phyloP scores from a whole-genome alignment of 2,113 vertebrate genomes.

The Notarius quadriscutis region DNA sequence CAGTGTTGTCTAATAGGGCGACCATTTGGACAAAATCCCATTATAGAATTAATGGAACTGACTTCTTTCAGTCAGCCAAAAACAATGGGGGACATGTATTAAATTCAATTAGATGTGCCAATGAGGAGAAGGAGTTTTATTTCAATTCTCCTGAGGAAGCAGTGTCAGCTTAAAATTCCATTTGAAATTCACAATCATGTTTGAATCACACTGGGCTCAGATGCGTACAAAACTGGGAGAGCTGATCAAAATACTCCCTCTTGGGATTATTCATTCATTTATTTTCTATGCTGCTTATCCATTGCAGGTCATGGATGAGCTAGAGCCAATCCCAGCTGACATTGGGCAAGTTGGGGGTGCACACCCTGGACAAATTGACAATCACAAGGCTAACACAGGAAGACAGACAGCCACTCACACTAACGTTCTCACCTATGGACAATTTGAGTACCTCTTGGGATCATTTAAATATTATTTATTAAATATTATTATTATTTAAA shows the following conservation, averaged over 20 bases:
- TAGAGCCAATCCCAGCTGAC: too few relatives aligned
- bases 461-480: too few relatives aligned
- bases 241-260: not conserved
- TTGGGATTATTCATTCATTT: not conserved
- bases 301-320: too few relatives aligned
- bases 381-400: too few relatives aligned
- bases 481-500: too few relatives aligned
- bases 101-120: constrained; percentile 63
- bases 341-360: too few relatives aligned
- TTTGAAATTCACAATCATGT: constrained; percentile 18
- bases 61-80: constrained; percentile 60
- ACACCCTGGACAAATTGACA: too few relatives aligned
- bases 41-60: constrained; percentile 64
- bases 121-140: constrained; percentile 41
- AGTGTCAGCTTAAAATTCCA: not conserved
- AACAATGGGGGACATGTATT: constrained; percentile 59
- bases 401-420: too few relatives aligned
- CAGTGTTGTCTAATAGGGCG: constrained; percentile 66
- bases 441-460: too few relatives aligned
- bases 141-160: constrained; percentile 18
- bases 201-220: not conserved
- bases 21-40: constrained; percentile 70
- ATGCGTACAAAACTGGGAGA: not conserved
- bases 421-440: too few relatives aligned
- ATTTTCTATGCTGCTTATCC: too few relatives aligned